Evolutionary conservation across 2,888 invertebrate genomes (phyloP).

Genomic region (Euproctis similis): DNA sequence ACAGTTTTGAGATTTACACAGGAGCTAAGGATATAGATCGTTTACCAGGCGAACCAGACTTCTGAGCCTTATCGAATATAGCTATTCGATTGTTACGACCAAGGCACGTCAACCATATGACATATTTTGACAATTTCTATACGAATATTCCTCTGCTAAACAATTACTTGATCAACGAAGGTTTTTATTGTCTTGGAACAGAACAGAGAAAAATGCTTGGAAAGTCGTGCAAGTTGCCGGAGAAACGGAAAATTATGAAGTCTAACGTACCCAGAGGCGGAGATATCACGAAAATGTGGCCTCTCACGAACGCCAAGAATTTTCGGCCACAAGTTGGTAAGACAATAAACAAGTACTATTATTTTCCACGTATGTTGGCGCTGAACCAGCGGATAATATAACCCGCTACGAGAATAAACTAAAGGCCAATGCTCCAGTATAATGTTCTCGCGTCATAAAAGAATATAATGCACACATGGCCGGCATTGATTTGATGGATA

Average conservation of each 20-base stretch:
- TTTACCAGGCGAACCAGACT: constrained; percentile 19
- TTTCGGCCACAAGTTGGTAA: constrained; percentile 8
- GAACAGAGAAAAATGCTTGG: constrained; percentile 32
- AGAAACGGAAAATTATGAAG: constrained; percentile 2
- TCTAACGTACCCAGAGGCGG: constrained; percentile 26
- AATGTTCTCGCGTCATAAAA: constrained; percentile 27
- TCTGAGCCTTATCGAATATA: constrained; percentile 13
- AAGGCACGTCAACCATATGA: constrained; percentile 4
- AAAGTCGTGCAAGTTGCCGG: constrained; percentile 12
- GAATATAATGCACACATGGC: constrained; percentile 19
- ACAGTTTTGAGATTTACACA: constrained; percentile 26
- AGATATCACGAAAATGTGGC: constrained; percentile 24
- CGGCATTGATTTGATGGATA: constrained; percentile 3
- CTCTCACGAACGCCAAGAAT: constrained; percentile 10
- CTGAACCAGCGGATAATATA: constrained; percentile 22
- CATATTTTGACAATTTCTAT: constrained; percentile 19
- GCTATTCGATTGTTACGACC: constrained; percentile 13
- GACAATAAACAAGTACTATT: constrained; percentile 31
- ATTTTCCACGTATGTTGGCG: constrained; percentile 32
- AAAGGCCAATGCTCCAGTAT: constrained; percentile 22
- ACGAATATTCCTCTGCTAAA: constrained; percentile 29
- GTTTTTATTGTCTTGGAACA: constrained; percentile 32
- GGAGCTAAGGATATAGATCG: constrained; percentile 11
- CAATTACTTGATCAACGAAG: constrained; percentile 28
- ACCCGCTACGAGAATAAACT: constrained; percentile 22